These are phyloP conservation scores for Diarsia mendica DNA, from an alignment of 2,888 invertebrate genomes.

Conservation along the genomic window DNA sequence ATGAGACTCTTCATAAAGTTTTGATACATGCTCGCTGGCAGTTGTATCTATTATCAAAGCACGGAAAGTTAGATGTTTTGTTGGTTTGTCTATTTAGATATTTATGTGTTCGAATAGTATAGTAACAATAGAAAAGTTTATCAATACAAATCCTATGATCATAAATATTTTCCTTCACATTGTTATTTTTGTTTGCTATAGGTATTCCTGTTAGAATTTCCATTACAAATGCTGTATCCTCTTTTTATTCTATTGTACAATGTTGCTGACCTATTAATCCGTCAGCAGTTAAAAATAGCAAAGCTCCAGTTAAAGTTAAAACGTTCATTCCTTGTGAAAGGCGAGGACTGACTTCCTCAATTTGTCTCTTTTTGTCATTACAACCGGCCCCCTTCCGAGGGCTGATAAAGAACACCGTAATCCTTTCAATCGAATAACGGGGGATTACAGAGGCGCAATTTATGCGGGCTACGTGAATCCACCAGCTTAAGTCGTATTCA, in stretches of 20 bases:
- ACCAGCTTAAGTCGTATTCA: conserved; percentile 47
- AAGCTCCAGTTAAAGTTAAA: conserved; percentile 50
- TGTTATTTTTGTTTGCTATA: conserved; percentile 15
- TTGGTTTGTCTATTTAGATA: conserved; percentile 8
- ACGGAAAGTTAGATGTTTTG: conserved; percentile 26
- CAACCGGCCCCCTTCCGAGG: conserved; percentile 72
- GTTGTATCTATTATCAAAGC: conserved; percentile 24
- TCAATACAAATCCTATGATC: conserved; percentile 14
- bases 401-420: conserved; percentile 84
- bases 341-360: conserved; percentile 75
- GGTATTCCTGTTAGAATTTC: conserved; percentile 20
- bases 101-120: conserved; percentile 5
- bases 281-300: conserved; percentile 27
- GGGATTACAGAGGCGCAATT: conserved; percentile 78
- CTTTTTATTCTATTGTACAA: conserved; percentile 21
- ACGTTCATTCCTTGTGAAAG: conserved; percentile 45
- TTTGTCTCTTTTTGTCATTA: conserved; percentile 77
- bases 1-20: conserved; percentile 42
- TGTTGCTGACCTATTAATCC: conserved; percentile 29
- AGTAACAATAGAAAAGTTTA: conserved; percentile 43
- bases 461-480: conserved; percentile 74
- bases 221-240: conserved; percentile 14
- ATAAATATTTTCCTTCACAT: conserved; percentile 31
- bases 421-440: conserved; percentile 84
- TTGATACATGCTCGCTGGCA: conserved; percentile 8